Evolutionary conservation across 2,888 invertebrate species (phyloP).

Genomic region (Hoplodrina ambigua): DNA sequence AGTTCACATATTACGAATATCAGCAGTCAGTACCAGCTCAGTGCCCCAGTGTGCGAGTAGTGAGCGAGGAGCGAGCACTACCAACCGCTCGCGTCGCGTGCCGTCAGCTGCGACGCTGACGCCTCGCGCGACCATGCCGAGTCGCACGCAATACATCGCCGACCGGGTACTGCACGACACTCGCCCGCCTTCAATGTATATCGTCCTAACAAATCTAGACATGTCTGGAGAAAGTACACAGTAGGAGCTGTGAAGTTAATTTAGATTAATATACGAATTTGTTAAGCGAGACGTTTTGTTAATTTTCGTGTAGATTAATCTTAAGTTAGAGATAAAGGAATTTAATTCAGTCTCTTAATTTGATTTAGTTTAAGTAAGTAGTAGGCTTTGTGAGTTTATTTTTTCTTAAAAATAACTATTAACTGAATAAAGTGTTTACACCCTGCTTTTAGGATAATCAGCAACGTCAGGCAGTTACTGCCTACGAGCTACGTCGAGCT

Average conservation of each 20-base stretch:
- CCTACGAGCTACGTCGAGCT: too few relatives aligned
- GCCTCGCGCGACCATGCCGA: background rate
- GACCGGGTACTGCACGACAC: background rate
- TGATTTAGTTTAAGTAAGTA: slow-evolving; percentile 30
- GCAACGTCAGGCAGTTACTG: too few relatives aligned
- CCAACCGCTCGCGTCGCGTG: background rate
- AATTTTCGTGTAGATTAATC: slow-evolving; percentile 41
- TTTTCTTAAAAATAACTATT: background rate
- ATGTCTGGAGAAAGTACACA: background rate
- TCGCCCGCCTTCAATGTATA: background rate
- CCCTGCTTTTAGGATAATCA: too few relatives aligned
- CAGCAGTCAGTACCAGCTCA: background rate
- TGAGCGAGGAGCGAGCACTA: too few relatives aligned
- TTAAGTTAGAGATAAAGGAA: slow-evolving; percentile 39
- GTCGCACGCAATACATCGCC: background rate
- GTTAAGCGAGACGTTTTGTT: slow-evolving; percentile 41
- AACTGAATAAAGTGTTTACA: too few relatives aligned
- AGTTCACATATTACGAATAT: background rate
- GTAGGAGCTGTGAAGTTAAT: slow-evolving; percentile 31
- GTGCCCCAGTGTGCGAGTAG: background rate
- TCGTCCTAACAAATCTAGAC: background rate
- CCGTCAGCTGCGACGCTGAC: background rate
- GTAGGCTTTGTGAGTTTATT: slow-evolving; percentile 14
- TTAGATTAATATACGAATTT: slow-evolving; percentile 49
- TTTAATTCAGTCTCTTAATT: slow-evolving; percentile 36